Percentiles rank a stretch among this genome's conserved stretches.
Conservation (phyloP, 2,888 invertebrate species). For the Eudemis profundana region DNA sequence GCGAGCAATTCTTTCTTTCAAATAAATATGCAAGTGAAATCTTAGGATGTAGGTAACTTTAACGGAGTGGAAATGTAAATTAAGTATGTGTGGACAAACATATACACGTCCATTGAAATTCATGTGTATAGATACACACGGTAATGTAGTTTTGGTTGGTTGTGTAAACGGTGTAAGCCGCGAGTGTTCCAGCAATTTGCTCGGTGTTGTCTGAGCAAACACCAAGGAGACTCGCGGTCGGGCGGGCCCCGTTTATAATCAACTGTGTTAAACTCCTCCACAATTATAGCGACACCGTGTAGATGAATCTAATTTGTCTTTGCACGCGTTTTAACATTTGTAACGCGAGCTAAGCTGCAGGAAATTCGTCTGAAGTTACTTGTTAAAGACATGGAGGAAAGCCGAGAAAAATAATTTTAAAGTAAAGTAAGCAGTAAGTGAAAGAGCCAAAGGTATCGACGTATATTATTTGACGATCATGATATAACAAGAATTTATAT, state of each 20-base stretch:
- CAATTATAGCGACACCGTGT: constrained; percentile 25
- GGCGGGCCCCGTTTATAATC: constrained; percentile 21
- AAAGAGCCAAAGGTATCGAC: no score
- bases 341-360: background rate
- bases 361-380: constrained; percentile 19
- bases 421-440: no score
- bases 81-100: constrained; percentile 18
- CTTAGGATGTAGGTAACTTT: background rate
- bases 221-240: constrained; percentile 5
- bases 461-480: no score
- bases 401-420: background rate
- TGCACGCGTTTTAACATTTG: background rate
- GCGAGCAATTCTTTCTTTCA: background rate
- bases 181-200: constrained; percentile 29
- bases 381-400: constrained; percentile 12
- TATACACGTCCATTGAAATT: background rate
- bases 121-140: background rate
- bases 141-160: constrained; percentile 34
- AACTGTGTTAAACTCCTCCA: constrained; percentile 28
- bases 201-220: constrained; percentile 30
- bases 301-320: constrained; percentile 29
- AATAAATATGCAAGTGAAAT: background rate
- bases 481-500: no score
- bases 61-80: background rate
- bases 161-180: constrained; percentile 14